Conservation (phyloP, 2,113 vertebrate genomes). For the Gnathonemus longibarbis region DNA sequence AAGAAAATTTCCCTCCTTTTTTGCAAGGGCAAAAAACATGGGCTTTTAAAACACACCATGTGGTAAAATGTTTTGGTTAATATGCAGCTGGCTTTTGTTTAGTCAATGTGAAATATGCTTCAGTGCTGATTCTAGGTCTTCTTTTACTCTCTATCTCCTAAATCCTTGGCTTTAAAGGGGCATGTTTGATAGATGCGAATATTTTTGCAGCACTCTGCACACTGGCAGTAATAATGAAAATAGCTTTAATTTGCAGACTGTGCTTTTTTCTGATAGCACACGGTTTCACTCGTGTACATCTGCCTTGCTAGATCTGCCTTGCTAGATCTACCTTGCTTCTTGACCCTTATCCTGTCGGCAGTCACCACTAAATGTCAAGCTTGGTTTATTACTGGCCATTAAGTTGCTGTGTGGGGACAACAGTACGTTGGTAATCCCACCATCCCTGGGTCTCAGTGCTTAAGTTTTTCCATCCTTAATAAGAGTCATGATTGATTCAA, state of each 20-base stretch:
- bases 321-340: not conserved
- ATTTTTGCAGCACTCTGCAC: not conserved
- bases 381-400: not conserved
- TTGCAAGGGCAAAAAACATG: not conserved
- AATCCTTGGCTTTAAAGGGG: not conserved
- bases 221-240: not conserved
- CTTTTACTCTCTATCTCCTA: not conserved
- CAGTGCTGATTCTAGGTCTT: not conserved
- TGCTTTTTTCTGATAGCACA: not conserved
- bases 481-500: not conserved
- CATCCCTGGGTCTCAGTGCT: not conserved
- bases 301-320: too few relatives aligned
- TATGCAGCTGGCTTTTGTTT: not conserved
- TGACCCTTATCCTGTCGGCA: not conserved
- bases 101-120: not conserved
- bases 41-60: not conserved
- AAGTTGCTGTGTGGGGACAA: not conserved
- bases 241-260: not conserved
- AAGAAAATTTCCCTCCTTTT: not conserved
- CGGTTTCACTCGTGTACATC: not conserved
- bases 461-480: not conserved
- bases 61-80: not conserved
- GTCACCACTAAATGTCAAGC: not conserved
- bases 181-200: not conserved
- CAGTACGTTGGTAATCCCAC: not conserved